Conservation (phyloP, 2,888 invertebrate species). For the Apodemia hepburni region DNA sequence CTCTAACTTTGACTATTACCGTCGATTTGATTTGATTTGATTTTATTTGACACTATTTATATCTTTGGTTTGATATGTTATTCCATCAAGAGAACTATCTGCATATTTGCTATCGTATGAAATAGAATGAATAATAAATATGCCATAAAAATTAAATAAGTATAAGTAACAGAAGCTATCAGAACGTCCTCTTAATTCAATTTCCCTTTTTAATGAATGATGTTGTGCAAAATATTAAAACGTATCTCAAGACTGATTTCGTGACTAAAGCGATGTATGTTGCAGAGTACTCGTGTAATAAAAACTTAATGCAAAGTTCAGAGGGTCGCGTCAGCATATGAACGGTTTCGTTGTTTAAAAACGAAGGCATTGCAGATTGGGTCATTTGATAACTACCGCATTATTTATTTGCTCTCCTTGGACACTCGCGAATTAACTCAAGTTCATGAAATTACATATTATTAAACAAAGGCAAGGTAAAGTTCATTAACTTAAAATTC, state of each 20-base stretch:
- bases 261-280: constrained; percentile 13
- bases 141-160: background rate
- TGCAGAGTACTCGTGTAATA: constrained; percentile 20
- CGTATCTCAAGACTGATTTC: background rate
- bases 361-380: constrained; percentile 50
- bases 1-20: too few species aligned
- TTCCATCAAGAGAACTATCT: too few species aligned
- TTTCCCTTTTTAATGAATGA: background rate
- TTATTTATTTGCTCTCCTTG: constrained; percentile 22
- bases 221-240: constrained; percentile 10
- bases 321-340: constrained; percentile 37
- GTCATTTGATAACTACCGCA: constrained; percentile 53
- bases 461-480: constrained; percentile 12
- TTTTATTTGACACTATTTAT: too few species aligned
- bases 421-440: constrained; percentile 18
- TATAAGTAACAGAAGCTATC: background rate
- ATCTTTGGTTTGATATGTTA: too few species aligned
- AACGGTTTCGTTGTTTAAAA: constrained; percentile 33
- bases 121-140: too few species aligned
- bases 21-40: too few species aligned
- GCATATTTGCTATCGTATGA: background rate
- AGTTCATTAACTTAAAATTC: constrained; percentile 3
- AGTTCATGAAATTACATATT: constrained; percentile 18
- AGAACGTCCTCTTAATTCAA: background rate
- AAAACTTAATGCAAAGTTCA: constrained; percentile 34